These are phyloP conservation scores for Opisthocomus hoazin DNA, from an alignment of 2,113 vertebrate genomes.

Conservation along the genomic window DNA sequence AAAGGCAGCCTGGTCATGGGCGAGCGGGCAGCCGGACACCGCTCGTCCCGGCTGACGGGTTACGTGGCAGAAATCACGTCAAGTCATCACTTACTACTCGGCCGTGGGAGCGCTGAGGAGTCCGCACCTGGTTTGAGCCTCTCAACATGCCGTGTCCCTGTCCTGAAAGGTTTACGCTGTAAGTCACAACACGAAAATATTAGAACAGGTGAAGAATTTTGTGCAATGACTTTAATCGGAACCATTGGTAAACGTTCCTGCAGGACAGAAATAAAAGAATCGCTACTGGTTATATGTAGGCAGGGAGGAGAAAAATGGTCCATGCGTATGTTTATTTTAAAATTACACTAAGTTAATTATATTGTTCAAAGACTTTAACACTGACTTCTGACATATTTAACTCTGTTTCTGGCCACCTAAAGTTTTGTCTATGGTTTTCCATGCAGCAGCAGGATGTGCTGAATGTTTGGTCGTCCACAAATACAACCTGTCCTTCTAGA, in stretches of 20 bases:
- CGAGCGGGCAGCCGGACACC: fast-evolving
- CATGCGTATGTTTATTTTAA: not conserved
- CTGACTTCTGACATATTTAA: not conserved
- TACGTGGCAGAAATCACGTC: not conserved
- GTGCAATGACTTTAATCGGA: not conserved
- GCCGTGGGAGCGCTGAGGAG: not conserved
- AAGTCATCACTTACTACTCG: not conserved
- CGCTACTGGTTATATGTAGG: not conserved
- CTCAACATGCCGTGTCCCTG: fast-evolving
- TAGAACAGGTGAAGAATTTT: not conserved
- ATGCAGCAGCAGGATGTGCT: not conserved
- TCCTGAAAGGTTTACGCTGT: not conserved
- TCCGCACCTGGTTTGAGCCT: not conserved
- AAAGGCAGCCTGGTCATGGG: not conserved
- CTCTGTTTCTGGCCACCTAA: not conserved
- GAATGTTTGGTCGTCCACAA: not conserved
- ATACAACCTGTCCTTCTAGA: not conserved
- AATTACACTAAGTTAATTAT: not conserved
- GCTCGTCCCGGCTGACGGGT: fast-evolving
- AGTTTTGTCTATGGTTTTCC: not conserved
- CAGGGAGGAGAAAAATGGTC: not conserved
- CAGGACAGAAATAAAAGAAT: not conserved
- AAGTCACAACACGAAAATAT: not conserved
- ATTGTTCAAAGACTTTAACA: not conserved
- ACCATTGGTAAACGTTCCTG: not conserved